These are phyloP conservation scores for Epizoanthus stellaris DNA, from an alignment of 92 coral and sea anemone species.

Conservation along the genomic window DNA sequence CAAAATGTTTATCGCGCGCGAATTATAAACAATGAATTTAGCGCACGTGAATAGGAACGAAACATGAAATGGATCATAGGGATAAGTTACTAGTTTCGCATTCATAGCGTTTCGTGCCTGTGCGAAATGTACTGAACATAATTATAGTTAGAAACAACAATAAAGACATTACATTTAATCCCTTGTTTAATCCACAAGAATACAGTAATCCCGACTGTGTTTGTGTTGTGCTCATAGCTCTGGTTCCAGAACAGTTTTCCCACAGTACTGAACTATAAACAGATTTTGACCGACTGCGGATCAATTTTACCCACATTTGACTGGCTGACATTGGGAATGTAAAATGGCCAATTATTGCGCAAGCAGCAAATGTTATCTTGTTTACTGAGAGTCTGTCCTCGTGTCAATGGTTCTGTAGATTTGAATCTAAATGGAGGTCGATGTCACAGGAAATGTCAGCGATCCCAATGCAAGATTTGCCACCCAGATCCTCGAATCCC, in stretches of 20 bases:
- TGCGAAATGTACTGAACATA: neutral
- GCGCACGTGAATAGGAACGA: neutral
- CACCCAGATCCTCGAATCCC: slow-evolving; percentile 24
- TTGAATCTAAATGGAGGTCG: slow-evolving; percentile 28
- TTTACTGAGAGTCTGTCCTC: neutral
- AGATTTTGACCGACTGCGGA: neutral
- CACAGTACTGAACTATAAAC: neutral
- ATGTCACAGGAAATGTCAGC: slow-evolving; percentile 41
- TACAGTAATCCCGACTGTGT: neutral
- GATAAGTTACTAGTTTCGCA: neutral
- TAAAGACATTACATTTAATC: slow-evolving; percentile 19
- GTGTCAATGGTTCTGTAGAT: slow-evolving; percentile 1
- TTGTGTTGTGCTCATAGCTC: neutral
- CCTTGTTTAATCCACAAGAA: slow-evolving; percentile 5
- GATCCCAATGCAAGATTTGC: slow-evolving; percentile 11
- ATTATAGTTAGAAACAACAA: slow-evolving; percentile 11
- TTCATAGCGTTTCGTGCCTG: slow-evolving; percentile 13
- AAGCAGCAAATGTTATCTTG: neutral
- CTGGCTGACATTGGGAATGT: neutral
- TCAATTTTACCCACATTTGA: neutral
- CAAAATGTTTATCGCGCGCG: neutral
- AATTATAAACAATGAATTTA: neutral
- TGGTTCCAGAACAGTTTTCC: slow-evolving; percentile 22
- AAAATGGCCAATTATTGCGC: neutral
- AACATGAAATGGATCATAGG: neutral